Conservation (phyloP, 2,797 vertebrate genomes). For the Tokudaia tokunoshimensis region DNA sequence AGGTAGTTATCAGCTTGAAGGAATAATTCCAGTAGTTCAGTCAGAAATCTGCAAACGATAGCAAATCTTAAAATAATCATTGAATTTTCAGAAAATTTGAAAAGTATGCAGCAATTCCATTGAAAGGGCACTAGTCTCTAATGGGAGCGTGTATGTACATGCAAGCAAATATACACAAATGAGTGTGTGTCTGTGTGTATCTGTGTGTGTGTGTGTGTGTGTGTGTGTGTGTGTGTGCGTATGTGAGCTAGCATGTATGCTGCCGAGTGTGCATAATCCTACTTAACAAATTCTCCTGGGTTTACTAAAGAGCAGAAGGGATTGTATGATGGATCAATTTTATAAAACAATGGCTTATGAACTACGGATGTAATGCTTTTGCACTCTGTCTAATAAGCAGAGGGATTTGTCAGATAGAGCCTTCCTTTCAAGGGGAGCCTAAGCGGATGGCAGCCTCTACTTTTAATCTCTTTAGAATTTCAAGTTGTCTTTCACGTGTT, state of each 20-base stretch:
- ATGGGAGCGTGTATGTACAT: background rate
- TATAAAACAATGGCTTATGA: constrained; percentile 78
- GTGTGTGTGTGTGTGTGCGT: background rate
- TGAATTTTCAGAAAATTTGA: background rate
- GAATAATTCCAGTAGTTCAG: background rate
- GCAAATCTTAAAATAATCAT: background rate
- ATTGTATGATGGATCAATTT: constrained; percentile 65
- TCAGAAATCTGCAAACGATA: constrained; percentile 48
- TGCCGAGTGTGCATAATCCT: background rate
- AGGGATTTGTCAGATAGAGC: constrained; percentile 67
- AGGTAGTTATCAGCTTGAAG: background rate
- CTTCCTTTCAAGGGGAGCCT: constrained; percentile 48
- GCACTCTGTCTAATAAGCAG: constrained; percentile 76
- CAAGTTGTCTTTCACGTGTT: constrained; percentile 64
- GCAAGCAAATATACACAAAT: background rate
- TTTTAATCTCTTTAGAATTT: constrained; percentile 77
- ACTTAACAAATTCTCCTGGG: constrained; percentile 50
- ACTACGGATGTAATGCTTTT: constrained; percentile 71
- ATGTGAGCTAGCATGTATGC: background rate
- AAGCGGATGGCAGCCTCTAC: constrained; percentile 52
- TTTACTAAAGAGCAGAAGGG: constrained; percentile 65
- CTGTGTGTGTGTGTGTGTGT: background rate
- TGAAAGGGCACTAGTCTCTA: background rate
- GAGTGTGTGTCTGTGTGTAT: background rate
- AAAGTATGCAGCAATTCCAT: background rate